phyloP scores from a whole-genome alignment of 2,113 vertebrate species.

The Numenius arquata region DNA sequence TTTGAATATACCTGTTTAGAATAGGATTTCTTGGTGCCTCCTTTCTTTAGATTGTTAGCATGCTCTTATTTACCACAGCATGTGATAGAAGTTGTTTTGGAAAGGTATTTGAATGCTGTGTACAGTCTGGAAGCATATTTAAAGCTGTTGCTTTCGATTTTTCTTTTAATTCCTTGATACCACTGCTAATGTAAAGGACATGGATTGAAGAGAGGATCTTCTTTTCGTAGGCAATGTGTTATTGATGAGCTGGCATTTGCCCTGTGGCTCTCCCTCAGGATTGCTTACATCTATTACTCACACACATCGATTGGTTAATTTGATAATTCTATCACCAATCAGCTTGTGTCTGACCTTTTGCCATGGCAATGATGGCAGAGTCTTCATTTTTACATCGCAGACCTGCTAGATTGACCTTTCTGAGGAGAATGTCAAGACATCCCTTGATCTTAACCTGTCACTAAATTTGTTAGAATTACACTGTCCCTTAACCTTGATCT shows the following conservation, averaged over 20 bases:
- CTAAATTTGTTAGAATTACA: constrained; percentile 86
- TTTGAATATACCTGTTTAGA: background rate
- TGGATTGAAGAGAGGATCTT: constrained; percentile 76
- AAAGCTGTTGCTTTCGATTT: constrained; percentile 59
- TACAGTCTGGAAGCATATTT: constrained; percentile 50
- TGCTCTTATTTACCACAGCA: background rate
- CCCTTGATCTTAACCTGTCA: constrained; percentile 92
- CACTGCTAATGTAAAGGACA: constrained; percentile 72
- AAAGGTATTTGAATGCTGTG: constrained; percentile 7
- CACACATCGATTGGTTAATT: constrained; percentile 96
- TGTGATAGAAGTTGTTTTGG: constrained; percentile 2
- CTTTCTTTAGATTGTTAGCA: background rate
- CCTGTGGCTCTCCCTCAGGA: constrained; percentile 82
- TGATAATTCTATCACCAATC: constrained; percentile 99
- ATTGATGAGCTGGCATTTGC: constrained; percentile 93
- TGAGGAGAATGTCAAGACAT: constrained; percentile 92
- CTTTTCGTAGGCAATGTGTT: constrained; percentile 78
- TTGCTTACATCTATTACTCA: constrained; percentile 85
- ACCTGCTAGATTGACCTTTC: constrained; percentile 92
- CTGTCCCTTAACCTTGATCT: constrained; percentile 86
- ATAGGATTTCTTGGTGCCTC: background rate
- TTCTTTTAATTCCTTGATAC: constrained; percentile 67
- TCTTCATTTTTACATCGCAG: constrained; percentile 89
- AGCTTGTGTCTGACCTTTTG: constrained; percentile 98
- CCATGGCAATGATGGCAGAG: constrained; percentile 92